Percentiles rank a stretch among this genome's conserved stretches.
Conservation (phyloP, 2,113 vertebrate species). For the Alouatta palliata region DNA sequence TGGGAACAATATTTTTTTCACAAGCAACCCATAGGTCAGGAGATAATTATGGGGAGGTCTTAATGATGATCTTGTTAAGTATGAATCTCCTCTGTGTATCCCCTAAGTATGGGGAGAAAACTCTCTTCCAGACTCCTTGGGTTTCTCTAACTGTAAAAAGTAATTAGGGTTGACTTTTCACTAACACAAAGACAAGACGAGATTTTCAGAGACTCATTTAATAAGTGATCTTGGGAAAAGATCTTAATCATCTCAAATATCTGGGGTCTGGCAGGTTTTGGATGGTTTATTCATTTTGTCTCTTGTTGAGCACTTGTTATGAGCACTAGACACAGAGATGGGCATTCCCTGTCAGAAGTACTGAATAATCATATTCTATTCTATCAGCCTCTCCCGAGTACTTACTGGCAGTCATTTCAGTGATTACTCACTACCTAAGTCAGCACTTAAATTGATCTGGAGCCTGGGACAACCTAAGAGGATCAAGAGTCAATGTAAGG, state of each 20-base stretch:
- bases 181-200: conserved; percentile 18
- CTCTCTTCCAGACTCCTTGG: not conserved
- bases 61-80: not conserved
- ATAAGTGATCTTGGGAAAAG: not conserved
- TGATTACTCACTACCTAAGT: not conserved
- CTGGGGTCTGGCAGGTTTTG: not conserved
- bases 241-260: not conserved
- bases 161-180: not conserved
- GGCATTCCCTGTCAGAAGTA: not conserved
- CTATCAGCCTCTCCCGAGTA: not conserved
- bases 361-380: not conserved
- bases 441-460: not conserved
- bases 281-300: not conserved
- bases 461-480: not conserved
- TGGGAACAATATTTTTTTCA: not conserved
- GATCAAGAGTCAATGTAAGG: not conserved
- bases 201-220: not conserved
- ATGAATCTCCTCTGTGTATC: not conserved
- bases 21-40: not conserved
- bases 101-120: not conserved
- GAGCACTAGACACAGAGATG: too few relatives aligned
- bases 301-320: not conserved
- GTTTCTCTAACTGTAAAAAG: conserved; percentile 5
- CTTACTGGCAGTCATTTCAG: not conserved
- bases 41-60: not conserved